Percentiles rank a stretch among this genome's conserved stretches.
Evolutionary conservation across 2,113 vertebrate species (phyloP).

Genomic region (Sialia sialis): DNA sequence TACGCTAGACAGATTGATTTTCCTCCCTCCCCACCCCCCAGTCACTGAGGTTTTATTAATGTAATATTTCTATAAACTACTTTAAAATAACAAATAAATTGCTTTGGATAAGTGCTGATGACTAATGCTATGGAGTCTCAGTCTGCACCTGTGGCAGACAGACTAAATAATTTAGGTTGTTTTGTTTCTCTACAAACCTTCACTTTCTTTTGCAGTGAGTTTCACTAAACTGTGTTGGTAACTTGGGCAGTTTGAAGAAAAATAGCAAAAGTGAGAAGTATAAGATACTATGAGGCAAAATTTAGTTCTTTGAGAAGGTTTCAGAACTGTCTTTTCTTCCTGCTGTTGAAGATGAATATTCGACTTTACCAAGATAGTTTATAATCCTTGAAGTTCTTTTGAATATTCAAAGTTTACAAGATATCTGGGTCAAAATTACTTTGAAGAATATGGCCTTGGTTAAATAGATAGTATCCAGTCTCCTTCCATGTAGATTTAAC

Average conservation of each 20-base stretch:
- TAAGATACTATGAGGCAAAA: background rate
- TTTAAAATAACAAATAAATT: background rate
- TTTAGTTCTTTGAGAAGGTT: background rate
- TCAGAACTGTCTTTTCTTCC: background rate
- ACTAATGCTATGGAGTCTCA: background rate
- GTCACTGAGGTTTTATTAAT: background rate
- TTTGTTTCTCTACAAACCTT: background rate
- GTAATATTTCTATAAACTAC: background rate
- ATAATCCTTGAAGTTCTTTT: background rate
- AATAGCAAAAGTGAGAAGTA: background rate
- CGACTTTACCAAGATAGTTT: background rate
- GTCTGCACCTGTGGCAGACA: background rate
- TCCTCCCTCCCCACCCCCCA: background rate
- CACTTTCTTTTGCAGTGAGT: background rate
- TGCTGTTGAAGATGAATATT: background rate
- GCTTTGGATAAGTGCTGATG: background rate
- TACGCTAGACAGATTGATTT: background rate
- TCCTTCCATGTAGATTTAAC: background rate
- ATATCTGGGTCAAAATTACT: background rate
- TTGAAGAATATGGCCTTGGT: background rate
- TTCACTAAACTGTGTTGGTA: background rate
- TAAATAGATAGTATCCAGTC: background rate
- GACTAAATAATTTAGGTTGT: background rate
- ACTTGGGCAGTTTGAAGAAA: background rate
- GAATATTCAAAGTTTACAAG: background rate